Base-by-base conservation (phyloP, 2,888 invertebrate genomes). In the Boloria selene region DNA sequence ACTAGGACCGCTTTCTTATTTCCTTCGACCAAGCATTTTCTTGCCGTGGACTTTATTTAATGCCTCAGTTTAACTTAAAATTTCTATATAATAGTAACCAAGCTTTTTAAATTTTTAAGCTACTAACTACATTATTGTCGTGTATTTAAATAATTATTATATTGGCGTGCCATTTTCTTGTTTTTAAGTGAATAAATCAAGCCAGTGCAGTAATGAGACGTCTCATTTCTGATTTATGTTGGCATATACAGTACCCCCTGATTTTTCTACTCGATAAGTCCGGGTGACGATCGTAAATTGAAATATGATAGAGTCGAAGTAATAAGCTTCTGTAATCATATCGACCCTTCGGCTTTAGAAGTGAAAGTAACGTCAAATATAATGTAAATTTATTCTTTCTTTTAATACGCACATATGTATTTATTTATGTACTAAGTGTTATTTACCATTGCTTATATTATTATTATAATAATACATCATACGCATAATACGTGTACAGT, bases 1-100 rank as follows among this genome's bases (percentile, higher is more conserved):
- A 91, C 92, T 92, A 92, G 90, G 85, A 88, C 86, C 90, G 83
- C 89, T 90, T 90, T 90, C 90, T 89, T 92, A 90, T 91, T 91
- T 90, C 84, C 85, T 85, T 85, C 85, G 76, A 87, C 86, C 88
- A 87, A 87, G 87, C 83, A 88, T 88, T 91, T 90, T 89, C 88
- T 86, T 86, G 80, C 79, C 81, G 81, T 78, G 84, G 86, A 88
- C 88, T 91, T 70, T 92, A 91, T 92, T 90, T 91, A 87, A 90
- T 79, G 85, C 83, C 73, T 76, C 74, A 78, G 79, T 81, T 84
- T 80, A 80, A 80, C 85, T 88, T 90, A 87, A 90, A 90, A 87
- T 90, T 84, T 83, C 84, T 81, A 86, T 83, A 81, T 87, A 84
- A 87, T 84, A 84, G 82, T 22, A 44, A 53, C 79, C 78, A 86